Evolutionary conservation across 2,888 invertebrate genomes (phyloP).

Genomic region (Eurytoma californica): DNA sequence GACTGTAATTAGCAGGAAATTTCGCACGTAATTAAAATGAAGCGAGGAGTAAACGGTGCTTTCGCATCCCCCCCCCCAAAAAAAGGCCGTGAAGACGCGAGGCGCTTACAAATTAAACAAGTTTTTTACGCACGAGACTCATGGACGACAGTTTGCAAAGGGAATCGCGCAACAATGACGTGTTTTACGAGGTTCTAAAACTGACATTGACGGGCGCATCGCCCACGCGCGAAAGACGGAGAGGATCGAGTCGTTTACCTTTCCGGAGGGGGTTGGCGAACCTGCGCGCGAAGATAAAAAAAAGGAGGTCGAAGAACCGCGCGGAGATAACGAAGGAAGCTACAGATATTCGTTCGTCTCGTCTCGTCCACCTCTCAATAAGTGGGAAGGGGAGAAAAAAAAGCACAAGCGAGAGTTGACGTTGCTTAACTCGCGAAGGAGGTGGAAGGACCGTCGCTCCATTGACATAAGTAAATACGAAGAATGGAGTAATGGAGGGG

Average conservation of each 20-base stretch:
- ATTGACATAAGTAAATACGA: conserved; percentile 39
- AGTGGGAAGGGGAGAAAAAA: neutral
- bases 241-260: conserved; percentile 2
- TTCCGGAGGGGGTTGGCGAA: neutral
- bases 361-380: neutral
- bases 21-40: no score
- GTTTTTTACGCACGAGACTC: conserved; percentile 11
- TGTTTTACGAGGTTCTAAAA: conserved; percentile 47
- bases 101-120: conserved; percentile 37
- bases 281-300: conserved; percentile 6
- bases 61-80: neutral
- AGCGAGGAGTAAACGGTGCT: neutral
- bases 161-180: conserved; percentile 33
- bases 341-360: conserved; percentile 13
- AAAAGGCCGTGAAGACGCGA: conserved; percentile 3
- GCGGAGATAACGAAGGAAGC: conserved; percentile 9
- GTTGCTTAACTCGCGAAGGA: conserved; percentile 43
- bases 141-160: conserved; percentile 28
- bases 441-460: conserved; percentile 11
- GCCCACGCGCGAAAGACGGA: no score
- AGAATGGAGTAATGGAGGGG: conserved; percentile 4
- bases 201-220: conserved; percentile 37
- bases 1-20: no score
- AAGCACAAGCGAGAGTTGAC: conserved; percentile 36
- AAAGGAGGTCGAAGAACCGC: neutral